A percentile compares a stretch with the other conserved stretches of the same genome.
Evolutionary conservation across 2,888 invertebrate species (phyloP).

Genomic region (Pachycephus smyrnensis): DNA sequence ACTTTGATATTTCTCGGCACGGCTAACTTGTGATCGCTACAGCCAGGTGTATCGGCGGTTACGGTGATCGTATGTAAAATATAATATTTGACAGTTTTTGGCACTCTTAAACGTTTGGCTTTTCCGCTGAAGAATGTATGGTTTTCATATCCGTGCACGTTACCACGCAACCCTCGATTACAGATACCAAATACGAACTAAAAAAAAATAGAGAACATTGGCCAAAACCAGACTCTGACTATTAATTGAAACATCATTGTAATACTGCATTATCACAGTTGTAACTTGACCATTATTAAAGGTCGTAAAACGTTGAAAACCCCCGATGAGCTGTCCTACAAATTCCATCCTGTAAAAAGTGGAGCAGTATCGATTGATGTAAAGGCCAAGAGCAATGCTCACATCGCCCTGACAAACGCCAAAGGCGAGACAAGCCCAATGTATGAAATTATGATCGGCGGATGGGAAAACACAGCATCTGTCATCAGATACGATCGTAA

Average conservation of each 20-base stretch:
- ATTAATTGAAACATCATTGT: neutral
- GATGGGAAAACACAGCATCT: slow-evolving; percentile 77
- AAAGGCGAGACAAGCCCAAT: slow-evolving; percentile 73
- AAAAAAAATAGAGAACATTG: neutral
- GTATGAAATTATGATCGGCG: slow-evolving; percentile 77
- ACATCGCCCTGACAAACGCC: slow-evolving; percentile 72
- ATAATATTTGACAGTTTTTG: slow-evolving; percentile 21
- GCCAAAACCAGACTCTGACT: neutral
- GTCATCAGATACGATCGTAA: slow-evolving; percentile 75
- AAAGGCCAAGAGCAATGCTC: slow-evolving; percentile 75
- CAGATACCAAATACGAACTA: neutral
- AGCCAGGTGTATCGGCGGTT: slow-evolving; percentile 60
- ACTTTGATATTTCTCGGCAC: neutral
- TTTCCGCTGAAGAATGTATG: neutral
- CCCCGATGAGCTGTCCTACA: slow-evolving; percentile 72
- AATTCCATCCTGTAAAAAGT: slow-evolving; percentile 70
- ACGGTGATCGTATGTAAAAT: slow-evolving; percentile 59
- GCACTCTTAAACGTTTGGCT: neutral
- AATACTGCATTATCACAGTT: neutral
- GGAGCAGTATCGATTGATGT: slow-evolving; percentile 72
- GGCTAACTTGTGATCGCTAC: slow-evolving; percentile 25
- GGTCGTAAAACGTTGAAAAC: slow-evolving; percentile 72
- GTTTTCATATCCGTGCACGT: neutral
- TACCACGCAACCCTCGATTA: neutral
- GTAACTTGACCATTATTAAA: slow-evolving; percentile 45